Evolutionary conservation across 2,888 invertebrate species (phyloP), one percentile per base, ranked within the genome.

Genomic region (Neoitamus cyanurus): DNA sequence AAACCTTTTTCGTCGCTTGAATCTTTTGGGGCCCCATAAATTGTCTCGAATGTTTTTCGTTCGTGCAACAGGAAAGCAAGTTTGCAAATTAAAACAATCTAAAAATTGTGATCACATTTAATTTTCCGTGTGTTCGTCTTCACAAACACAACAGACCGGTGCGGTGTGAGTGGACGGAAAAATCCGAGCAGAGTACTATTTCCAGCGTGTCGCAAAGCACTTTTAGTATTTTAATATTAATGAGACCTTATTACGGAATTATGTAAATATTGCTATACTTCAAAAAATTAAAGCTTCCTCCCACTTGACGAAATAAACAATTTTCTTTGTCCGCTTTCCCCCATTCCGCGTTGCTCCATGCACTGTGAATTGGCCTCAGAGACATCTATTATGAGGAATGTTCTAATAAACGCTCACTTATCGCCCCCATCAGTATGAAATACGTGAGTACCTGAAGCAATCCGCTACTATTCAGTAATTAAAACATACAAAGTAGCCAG

Each of bases 381-480:
- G 77, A 77, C 77, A 77, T 42, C 77, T 46, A 77, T 77, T 77
- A 28, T 46, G 20, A 42, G 42, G 46, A 77, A 77, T 77, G 46
- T 77, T 77, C 37, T 77, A 77, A 77, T 77, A 77, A 77, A 77
- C 46, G 77, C 7, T 4, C 34, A n/a, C 77, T 77, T 77, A 77
- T 77, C 77, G 42, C 6, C 42, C 0, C 77, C 42, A 46, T 77
- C 46, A 20, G 42, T 46, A 77, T 77, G 42, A 77, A 77, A 77
- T 42, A 77, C 46, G 77, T 77, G 77, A 77, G 77, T 77, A 46
- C 77, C 42, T 42, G 46, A 11, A 42, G 36, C 77, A 25, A 25
- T 37, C 42, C 37, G 6, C 31, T n/a, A 34, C 31, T 73, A 73
- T 73, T 73, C 36, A 73, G 31, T 15, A 77, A 77, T 77, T 77